Percentiles rank a stretch among this genome's conserved stretches.
Conservation (phyloP, 2,797 vertebrate genomes). For the Arrhamphus sclerolepis region DNA sequence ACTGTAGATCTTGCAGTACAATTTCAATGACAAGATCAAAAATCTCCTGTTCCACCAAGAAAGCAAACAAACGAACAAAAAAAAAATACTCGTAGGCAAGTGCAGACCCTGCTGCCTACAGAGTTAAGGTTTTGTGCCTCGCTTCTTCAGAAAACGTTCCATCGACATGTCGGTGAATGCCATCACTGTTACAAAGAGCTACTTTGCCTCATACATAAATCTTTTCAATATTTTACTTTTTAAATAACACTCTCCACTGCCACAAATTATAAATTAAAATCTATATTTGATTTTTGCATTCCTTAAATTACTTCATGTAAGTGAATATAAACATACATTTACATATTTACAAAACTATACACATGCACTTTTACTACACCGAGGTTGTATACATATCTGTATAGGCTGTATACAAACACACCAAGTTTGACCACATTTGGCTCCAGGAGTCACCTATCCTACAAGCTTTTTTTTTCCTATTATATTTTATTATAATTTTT, state of each 20-base stretch:
- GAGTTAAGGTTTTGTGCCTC: slow-evolving; percentile 49
- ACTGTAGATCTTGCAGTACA: slow-evolving; percentile 68
- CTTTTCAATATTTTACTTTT: slow-evolving; percentile 76
- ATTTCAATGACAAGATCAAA: slow-evolving; percentile 72
- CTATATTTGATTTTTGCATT: slow-evolving; percentile 83
- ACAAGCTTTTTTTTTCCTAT: slow-evolving; percentile 2
- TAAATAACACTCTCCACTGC: slow-evolving; percentile 81
- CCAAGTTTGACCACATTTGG: slow-evolving; percentile 48
- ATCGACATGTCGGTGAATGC: slow-evolving; percentile 64
- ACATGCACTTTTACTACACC: slow-evolving; percentile 79
- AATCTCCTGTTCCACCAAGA: slow-evolving; percentile 54
- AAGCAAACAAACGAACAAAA: slow-evolving; percentile 19
- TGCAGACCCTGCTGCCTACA: slow-evolving; percentile 46
- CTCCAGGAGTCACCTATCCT: slow-evolving; percentile 53
- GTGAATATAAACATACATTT: slow-evolving; percentile 82
- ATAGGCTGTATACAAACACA: slow-evolving; percentile 33
- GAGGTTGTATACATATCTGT: slow-evolving; percentile 66
- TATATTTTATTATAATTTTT: neutral
- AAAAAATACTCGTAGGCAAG: slow-evolving; percentile 22
- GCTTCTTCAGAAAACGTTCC: slow-evolving; percentile 62
- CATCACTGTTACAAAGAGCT: slow-evolving; percentile 78
- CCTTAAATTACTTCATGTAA: slow-evolving; percentile 83
- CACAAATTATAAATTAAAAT: slow-evolving; percentile 85
- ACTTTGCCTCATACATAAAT: slow-evolving; percentile 74
- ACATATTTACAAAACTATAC: slow-evolving; percentile 84